These are phyloP conservation scores for Cistogaster globosa DNA, from an alignment of 2,888 invertebrate genomes.

Conservation along the genomic window DNA sequence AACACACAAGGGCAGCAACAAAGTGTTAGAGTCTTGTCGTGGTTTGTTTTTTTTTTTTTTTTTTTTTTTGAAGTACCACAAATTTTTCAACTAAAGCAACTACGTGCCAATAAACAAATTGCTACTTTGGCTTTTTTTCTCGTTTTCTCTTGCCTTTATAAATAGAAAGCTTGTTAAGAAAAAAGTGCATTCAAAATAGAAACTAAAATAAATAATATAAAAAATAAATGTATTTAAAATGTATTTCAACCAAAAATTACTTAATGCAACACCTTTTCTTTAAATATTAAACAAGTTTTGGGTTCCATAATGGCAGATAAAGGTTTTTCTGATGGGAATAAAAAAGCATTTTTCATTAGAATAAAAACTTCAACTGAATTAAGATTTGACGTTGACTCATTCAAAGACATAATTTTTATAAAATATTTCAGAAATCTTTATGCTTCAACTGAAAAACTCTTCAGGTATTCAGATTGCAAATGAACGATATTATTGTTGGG, in stretches of 20 bases:
- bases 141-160: not conserved
- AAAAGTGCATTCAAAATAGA: slow-evolving; percentile 8
- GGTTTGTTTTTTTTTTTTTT: not conserved
- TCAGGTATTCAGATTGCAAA: too few relatives aligned
- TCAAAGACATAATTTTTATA: too few relatives aligned
- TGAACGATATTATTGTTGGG: too few relatives aligned
- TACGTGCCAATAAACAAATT: slow-evolving; percentile 64
- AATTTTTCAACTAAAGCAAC: slow-evolving; percentile 52
- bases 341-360: too few relatives aligned
- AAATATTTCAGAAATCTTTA: too few relatives aligned
- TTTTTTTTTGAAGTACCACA: slow-evolving; percentile 13
- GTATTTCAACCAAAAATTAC: slow-evolving; percentile 47
- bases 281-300: slow-evolving; percentile 54
- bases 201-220: too few relatives aligned
- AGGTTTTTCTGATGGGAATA: not conserved
- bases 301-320: slow-evolving; percentile 10
- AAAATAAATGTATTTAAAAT: slow-evolving; percentile 27
- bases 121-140: not conserved
- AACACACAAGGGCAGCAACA: not conserved
- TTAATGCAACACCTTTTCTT: slow-evolving; percentile 62
- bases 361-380: too few relatives aligned
- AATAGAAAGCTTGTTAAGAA: not conserved
- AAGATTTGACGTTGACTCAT: too few relatives aligned
- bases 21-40: slow-evolving; percentile 6
- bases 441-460: too few relatives aligned